phyloP scores from a whole-genome alignment of 2,113 vertebrate genomes.

The Aegithalos caudatus region DNA sequence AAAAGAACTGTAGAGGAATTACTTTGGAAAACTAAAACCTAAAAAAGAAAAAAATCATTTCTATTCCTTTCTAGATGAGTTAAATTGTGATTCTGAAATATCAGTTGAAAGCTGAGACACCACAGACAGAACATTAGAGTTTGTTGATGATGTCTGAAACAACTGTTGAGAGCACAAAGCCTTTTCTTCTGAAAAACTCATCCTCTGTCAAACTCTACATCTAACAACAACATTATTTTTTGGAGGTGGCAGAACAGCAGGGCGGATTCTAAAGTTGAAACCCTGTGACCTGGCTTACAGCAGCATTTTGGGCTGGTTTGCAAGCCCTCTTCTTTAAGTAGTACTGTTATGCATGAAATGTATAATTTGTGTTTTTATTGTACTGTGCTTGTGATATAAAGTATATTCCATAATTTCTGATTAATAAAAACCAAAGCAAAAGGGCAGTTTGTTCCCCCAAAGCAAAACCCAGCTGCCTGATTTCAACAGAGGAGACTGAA shows the following conservation, averaged over 20 bases:
- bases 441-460: too few species aligned
- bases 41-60: neutral
- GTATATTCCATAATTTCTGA: too few species aligned
- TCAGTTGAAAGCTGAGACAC: neutral
- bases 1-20: neutral
- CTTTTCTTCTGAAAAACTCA: neutral
- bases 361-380: too few species aligned
- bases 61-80: neutral
- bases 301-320: neutral
- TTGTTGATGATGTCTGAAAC: neutral
- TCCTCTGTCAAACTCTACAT: neutral
- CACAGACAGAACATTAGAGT: neutral
- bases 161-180: neutral
- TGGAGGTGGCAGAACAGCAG: neutral
- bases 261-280: neutral
- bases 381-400: too few species aligned
- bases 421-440: too few species aligned
- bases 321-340: neutral
- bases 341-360: too few species aligned
- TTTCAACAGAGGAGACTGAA: too few species aligned
- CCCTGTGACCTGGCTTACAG: neutral
- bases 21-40: too few species aligned
- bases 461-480: too few species aligned
- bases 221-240: neutral
- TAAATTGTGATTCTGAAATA: neutral